Evolutionary conservation across 2,888 invertebrate species (phyloP).

Genomic region (Salpingus planirostris): DNA sequence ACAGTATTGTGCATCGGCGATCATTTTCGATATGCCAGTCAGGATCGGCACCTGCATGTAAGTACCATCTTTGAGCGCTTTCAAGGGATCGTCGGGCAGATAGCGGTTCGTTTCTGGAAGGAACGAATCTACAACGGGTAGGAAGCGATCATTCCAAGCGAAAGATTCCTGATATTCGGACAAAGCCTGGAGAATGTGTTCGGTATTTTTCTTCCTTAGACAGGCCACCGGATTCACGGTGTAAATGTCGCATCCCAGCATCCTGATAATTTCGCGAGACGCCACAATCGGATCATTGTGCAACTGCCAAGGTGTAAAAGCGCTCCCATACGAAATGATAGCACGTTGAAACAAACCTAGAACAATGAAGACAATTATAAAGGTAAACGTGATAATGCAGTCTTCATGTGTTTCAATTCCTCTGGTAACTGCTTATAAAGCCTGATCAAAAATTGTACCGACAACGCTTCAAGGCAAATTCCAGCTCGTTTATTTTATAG

Average conservation of each 20-base stretch:
- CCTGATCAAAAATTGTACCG: neutral
- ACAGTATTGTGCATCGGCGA: slow-evolving; percentile 28
- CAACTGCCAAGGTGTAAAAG: slow-evolving; percentile 41
- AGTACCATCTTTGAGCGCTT: slow-evolving; percentile 46
- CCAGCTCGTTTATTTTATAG: no score
- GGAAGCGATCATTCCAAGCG: slow-evolving; percentile 50
- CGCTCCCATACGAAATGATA: slow-evolving; percentile 58
- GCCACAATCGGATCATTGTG: slow-evolving; percentile 40
- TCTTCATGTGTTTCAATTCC: no score
- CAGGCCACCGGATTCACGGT: slow-evolving; percentile 50
- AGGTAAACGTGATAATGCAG: neutral
- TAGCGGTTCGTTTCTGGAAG: slow-evolving; percentile 53
- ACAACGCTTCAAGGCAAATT: neutral
- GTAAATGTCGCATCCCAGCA: slow-evolving; percentile 47
- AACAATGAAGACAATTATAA: slow-evolving; percentile 3
- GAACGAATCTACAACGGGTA: slow-evolving; percentile 56
- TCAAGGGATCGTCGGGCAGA: slow-evolving; percentile 47
- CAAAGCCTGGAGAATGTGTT: slow-evolving; percentile 51
- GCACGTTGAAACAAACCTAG: slow-evolving; percentile 56
- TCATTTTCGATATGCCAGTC: slow-evolving; percentile 57
- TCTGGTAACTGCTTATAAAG: no score
- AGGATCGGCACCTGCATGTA: slow-evolving; percentile 55
- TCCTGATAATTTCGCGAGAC: slow-evolving; percentile 49
- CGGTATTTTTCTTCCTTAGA: slow-evolving; percentile 50
- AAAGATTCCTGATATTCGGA: slow-evolving; percentile 51